A percentile compares a stretch with the other conserved stretches of the same genome.
Evolutionary conservation across 2,888 invertebrate genomes (phyloP).

Genomic region (Macropis europaea): DNA sequence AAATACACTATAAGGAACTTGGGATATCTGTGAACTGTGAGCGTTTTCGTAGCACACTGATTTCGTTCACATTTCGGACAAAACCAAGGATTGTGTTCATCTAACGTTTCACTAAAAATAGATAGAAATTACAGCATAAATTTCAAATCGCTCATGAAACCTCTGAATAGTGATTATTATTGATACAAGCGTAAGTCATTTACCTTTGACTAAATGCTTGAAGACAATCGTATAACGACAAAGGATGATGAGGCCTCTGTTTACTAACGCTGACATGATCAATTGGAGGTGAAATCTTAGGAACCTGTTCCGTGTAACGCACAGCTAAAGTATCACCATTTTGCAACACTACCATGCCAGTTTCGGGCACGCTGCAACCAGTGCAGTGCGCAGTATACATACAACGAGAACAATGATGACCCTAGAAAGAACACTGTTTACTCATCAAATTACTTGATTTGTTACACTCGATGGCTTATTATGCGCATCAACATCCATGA

Average conservation of each 20-base stretch:
- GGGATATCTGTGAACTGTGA: constrained; percentile 84
- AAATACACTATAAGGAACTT: constrained; percentile 84
- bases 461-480: background rate
- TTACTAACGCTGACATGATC: constrained; percentile 81
- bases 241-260: constrained; percentile 80
- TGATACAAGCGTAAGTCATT: too few species aligned
- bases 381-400: constrained; percentile 82
- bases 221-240: constrained; percentile 84
- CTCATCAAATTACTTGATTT: background rate
- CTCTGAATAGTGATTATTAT: background rate
- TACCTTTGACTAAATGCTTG: constrained; percentile 84
- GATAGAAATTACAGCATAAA: background rate
- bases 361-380: constrained; percentile 81
- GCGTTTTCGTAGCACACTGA: constrained; percentile 84
- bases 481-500: background rate
- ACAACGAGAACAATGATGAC: constrained; percentile 83
- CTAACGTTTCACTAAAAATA: constrained; percentile 82
- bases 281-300: constrained; percentile 75
- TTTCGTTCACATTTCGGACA: constrained; percentile 84
- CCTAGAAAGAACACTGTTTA: constrained; percentile 75
- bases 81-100: constrained; percentile 85
- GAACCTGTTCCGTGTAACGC: constrained; percentile 76
- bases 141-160: background rate
- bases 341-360: constrained; percentile 80
- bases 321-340: constrained; percentile 82